Conservation (phyloP, 2,888 invertebrate genomes). For the Leptinotarsa peninsularis region DNA sequence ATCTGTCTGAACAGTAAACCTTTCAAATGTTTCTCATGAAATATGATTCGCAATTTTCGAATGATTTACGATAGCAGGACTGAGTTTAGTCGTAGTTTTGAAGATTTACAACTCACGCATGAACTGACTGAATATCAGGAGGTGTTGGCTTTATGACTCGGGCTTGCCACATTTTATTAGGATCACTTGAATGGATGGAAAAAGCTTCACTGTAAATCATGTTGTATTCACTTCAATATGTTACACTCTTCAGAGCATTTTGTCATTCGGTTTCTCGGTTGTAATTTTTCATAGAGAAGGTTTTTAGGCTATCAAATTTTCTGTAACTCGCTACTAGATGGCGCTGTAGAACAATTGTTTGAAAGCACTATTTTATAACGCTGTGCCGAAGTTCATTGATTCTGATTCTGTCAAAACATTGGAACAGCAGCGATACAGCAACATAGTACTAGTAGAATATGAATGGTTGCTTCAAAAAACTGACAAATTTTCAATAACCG, state of each 20-base stretch:
- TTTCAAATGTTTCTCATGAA: constrained; percentile 48
- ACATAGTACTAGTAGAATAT: too few species aligned
- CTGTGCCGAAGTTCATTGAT: too few species aligned
- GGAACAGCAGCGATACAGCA: too few species aligned
- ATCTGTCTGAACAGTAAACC: background rate
- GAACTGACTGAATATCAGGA: constrained; percentile 50
- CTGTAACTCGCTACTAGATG: too few species aligned
- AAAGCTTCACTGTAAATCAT: constrained; percentile 36
- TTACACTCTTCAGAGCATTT: background rate
- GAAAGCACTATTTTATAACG: too few species aligned
- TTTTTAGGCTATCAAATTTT: too few species aligned
- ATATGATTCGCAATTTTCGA: constrained; percentile 54
- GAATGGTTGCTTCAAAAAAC: too few species aligned
- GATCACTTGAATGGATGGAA: constrained; percentile 40
- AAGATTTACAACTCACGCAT: constrained; percentile 59
- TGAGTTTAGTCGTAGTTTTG: constrained; percentile 53
- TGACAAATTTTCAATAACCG: too few species aligned
- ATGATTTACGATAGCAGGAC: constrained; percentile 57
- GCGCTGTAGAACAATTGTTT: too few species aligned
- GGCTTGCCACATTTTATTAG: constrained; percentile 55
- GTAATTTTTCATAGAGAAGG: too few species aligned
- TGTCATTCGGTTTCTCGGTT: too few species aligned
- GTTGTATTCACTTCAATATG: background rate
- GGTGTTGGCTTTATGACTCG: constrained; percentile 58
- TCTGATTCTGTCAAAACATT: too few species aligned